phyloP scores from a whole-genome alignment of 1,140 invertebrate genomes.

The Drosophila micromelanica region DNA sequence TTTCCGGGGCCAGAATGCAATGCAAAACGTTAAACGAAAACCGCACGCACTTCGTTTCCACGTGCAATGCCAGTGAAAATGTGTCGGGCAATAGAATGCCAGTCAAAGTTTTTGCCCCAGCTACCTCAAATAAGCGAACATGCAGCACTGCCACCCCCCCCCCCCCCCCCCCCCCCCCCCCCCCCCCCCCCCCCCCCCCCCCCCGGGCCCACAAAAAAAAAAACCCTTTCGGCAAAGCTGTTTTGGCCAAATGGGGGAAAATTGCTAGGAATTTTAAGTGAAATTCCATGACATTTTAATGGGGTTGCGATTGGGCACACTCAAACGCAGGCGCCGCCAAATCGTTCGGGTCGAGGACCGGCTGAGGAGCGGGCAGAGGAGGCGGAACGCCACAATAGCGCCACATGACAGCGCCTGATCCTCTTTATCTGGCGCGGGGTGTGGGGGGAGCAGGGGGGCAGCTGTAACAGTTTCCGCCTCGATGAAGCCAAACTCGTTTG shows the following conservation, averaged over 20 bases:
- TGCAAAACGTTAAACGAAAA: conserved; percentile 49
- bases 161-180: too few species aligned
- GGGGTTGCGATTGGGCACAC: conserved; percentile 54
- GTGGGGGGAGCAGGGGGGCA: too few species aligned
- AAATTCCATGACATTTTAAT: conserved; percentile 82
- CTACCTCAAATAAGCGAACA: conserved; percentile 25
- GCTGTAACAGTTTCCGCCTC: too few species aligned
- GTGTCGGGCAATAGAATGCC: conserved; percentile 43
- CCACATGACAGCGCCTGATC: conserved; percentile 20
- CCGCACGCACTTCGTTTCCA: conserved; percentile 54
- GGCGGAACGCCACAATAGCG: neutral
- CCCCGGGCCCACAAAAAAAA: conserved; percentile 38
- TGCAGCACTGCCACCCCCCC: neutral
- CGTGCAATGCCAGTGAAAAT: conserved; percentile 41
- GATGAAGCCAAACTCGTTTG: too few species aligned
- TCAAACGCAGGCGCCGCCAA: conserved; percentile 7
- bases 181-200: conserved; percentile 16
- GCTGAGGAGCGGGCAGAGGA: neutral
- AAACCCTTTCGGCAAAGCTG: too few species aligned
- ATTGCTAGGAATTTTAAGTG: conserved; percentile 70
- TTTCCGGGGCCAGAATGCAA: conserved; percentile 9
- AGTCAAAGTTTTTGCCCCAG: conserved; percentile 49
- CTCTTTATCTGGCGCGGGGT: conserved; percentile 15
- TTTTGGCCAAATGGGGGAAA: conserved; percentile 51
- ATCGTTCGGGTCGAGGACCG: neutral